phyloP scores from a whole-genome alignment of 2,888 invertebrate genomes.

The Schizotus pectinicornis region DNA sequence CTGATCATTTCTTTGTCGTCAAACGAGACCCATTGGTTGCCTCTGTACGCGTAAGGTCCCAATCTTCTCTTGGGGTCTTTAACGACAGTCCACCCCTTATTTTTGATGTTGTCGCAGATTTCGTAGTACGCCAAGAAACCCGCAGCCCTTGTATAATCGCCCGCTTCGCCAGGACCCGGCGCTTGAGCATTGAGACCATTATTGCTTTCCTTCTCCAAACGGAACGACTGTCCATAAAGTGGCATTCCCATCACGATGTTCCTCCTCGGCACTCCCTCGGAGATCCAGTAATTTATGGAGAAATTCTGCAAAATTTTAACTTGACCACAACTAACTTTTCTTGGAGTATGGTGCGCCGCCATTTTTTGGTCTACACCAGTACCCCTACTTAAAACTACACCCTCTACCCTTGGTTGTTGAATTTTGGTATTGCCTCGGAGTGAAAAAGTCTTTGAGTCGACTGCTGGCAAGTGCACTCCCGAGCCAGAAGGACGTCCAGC shows the following conservation, averaged over 20 bases:
- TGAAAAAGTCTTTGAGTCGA: too few relatives aligned
- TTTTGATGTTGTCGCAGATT: constrained; percentile 83
- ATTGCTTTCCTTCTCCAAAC: constrained; percentile 65
- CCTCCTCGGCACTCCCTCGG: constrained; percentile 79
- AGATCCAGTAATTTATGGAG: constrained; percentile 88
- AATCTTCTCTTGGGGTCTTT: constrained; percentile 78
- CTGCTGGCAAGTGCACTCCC: too few relatives aligned
- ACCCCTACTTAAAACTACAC: too few relatives aligned
- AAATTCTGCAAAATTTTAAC: constrained; percentile 69
- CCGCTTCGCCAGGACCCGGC: constrained; percentile 78
- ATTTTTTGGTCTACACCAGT: too few relatives aligned
- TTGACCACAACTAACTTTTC: too few relatives aligned
- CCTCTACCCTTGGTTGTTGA: too few relatives aligned
- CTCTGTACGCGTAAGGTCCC: constrained; percentile 88
- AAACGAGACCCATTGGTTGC: constrained; percentile 90
- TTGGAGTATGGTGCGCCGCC: too few relatives aligned
- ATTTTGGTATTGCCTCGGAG: too few relatives aligned
- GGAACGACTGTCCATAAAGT: constrained; percentile 86
- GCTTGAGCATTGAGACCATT: constrained; percentile 78
- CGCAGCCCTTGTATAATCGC: constrained; percentile 83
- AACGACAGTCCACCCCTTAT: constrained; percentile 80
- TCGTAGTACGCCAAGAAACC: constrained; percentile 91
- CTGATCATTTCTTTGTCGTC: constrained; percentile 83
- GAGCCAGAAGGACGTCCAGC: too few relatives aligned
- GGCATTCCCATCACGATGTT: constrained; percentile 91